These are phyloP conservation scores for Nephrotoma guestfalica DNA, from an alignment of 2,888 invertebrate species.

Conservation along the genomic window DNA sequence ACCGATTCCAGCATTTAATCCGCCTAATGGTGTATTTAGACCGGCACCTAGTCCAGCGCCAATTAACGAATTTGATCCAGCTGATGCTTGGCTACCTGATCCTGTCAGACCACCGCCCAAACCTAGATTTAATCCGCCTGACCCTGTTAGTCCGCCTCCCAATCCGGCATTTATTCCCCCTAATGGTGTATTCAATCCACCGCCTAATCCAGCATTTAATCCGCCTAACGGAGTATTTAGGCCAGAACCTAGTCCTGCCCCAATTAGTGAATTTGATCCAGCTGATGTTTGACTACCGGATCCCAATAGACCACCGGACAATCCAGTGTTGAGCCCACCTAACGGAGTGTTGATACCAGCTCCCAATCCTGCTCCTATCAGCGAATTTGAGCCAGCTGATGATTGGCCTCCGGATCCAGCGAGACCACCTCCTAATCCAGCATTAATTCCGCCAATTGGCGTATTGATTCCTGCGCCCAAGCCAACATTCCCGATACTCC, in stretches of 20 bases:
- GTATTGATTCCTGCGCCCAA: neutral
- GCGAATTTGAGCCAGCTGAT: neutral
- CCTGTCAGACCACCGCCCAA: neutral
- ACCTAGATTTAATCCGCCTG: neutral
- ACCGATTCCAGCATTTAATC: too few relatives aligned
- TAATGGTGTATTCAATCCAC: neutral
- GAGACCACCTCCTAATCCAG: neutral
- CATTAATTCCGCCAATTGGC: neutral
- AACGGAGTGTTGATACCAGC: neutral
- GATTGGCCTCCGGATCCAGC: neutral
- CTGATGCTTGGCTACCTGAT: neutral
- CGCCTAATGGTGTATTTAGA: neutral
- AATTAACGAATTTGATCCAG: neutral
- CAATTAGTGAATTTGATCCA: neutral
- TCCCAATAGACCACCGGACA: neutral
- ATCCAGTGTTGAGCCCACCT: neutral
- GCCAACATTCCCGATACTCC: neutral
- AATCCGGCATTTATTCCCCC: neutral
- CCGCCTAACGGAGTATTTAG: neutral
- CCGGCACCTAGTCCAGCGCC: neutral
- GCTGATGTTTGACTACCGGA: neutral
- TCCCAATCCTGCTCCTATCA: neutral
- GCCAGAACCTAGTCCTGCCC: neutral
- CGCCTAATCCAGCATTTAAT: neutral
- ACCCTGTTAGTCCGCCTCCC: neutral